phyloP scores from a whole-genome alignment of 1,140 invertebrate species.

The Anagrus nilaparvatae region DNA sequence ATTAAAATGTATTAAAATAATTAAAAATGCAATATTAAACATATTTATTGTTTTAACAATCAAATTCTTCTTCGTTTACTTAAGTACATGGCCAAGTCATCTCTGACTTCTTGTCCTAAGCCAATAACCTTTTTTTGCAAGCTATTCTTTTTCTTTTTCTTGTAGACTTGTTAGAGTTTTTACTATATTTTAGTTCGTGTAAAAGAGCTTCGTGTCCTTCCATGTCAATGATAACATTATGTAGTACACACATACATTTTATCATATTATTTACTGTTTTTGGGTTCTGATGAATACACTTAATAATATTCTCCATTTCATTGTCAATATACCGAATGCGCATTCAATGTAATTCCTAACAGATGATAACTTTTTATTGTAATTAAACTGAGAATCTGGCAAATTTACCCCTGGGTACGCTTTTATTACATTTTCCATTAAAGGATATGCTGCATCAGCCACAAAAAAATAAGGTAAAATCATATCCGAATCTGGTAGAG shows the following conservation, averaged over 20 bases:
- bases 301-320: not conserved
- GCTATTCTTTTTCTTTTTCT: too few relatives aligned
- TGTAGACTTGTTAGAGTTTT: too few relatives aligned
- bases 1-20: too few relatives aligned
- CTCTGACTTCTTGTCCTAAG: too few relatives aligned
- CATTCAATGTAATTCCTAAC: slow-evolving; percentile 41
- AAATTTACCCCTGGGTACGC: slow-evolving; percentile 34
- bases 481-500: slow-evolving; percentile 10
- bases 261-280: not conserved
- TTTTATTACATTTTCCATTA: slow-evolving; percentile 37
- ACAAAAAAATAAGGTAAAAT: slow-evolving; percentile 23
- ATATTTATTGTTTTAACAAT: too few relatives aligned
- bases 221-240: not conserved
- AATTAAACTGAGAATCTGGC: slow-evolving; percentile 27
- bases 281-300: not conserved
- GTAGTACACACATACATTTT: not conserved
- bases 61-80: too few relatives aligned
- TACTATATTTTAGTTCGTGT: too few relatives aligned
- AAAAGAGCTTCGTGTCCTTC: not conserved
- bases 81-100: too few relatives aligned
- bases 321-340: slow-evolving; percentile 42
- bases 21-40: too few relatives aligned
- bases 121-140: too few relatives aligned
- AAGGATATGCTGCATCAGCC: slow-evolving; percentile 42
- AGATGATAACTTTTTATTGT: slow-evolving; percentile 33